These are phyloP conservation scores for Thalassaphorura encarpata DNA, from an alignment of 1,140 invertebrate genomes.

Conservation along the genomic window DNA sequence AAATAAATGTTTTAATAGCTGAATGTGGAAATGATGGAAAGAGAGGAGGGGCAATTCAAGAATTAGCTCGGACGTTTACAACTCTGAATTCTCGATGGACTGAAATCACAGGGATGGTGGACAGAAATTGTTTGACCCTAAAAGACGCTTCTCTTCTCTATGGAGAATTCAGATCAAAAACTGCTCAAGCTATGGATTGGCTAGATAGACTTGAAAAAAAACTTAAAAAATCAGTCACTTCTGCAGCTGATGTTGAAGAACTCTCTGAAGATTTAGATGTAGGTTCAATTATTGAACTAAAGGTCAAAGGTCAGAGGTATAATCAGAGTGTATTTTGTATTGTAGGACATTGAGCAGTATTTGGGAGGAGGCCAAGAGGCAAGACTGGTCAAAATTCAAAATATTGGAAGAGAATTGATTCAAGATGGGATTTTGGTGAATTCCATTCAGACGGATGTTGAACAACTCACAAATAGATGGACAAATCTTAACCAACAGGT, in stretches of 20 bases:
- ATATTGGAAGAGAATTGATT: constrained; percentile 60
- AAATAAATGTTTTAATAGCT: constrained; percentile 3
- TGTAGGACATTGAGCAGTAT: constrained; percentile 72
- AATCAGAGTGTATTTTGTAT: background rate
- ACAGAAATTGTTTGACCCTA: constrained; percentile 46
- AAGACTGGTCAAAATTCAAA: constrained; percentile 60
- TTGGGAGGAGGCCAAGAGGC: constrained; percentile 63
- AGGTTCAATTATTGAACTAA: no score
- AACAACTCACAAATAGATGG: constrained; percentile 55
- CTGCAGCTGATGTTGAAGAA: constrained; percentile 84
- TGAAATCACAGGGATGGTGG: constrained; percentile 53
- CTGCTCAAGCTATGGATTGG: constrained; percentile 69
- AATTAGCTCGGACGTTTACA: constrained; percentile 55
- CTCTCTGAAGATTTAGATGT: constrained; percentile 81
- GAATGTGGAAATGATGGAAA: constrained; percentile 22
- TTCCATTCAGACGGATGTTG: constrained; percentile 57
- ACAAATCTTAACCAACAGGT: constrained; percentile 55
- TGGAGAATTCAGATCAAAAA: constrained; percentile 58
- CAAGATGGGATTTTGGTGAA: constrained; percentile 64
- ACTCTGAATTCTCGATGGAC: constrained; percentile 61
- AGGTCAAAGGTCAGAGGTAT: no score
- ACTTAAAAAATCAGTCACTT: constrained; percentile 56
- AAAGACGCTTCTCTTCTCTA: constrained; percentile 60
- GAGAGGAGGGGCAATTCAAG: constrained; percentile 13
- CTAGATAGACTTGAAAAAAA: constrained; percentile 70